Evolutionary conservation across 2,797 vertebrate species (phyloP).

Genomic region (Sebastes kiyomatsui): DNA sequence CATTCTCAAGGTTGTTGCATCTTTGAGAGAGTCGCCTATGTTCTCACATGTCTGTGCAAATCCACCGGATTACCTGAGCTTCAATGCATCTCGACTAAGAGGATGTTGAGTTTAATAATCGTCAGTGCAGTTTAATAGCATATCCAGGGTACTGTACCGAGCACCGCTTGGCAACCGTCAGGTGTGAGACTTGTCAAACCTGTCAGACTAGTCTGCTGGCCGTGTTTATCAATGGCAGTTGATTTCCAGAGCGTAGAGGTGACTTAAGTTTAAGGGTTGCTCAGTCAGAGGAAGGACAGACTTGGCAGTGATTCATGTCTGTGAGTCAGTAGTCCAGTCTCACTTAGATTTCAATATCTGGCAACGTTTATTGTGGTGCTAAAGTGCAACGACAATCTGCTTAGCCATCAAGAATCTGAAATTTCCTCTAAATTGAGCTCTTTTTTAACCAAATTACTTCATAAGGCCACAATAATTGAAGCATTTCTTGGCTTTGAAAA

Average conservation of each 20-base stretch:
- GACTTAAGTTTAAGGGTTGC: background rate
- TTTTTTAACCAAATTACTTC: background rate
- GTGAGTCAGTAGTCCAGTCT: background rate
- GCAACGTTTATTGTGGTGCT: background rate
- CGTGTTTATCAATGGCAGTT: background rate
- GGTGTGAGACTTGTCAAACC: conserved; percentile 27
- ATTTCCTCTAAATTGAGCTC: no score
- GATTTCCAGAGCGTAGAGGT: background rate
- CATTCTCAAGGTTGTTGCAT: conserved; percentile 38
- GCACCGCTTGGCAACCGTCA: background rate
- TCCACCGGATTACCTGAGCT: background rate
- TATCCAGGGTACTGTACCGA: background rate
- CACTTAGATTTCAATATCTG: conserved; percentile 13
- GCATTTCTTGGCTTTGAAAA: background rate
- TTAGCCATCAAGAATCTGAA: background rate
- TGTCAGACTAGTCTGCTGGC: conserved; percentile 25
- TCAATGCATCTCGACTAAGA: background rate
- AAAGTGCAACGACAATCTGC: background rate
- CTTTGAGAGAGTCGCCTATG: background rate
- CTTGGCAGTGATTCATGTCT: background rate
- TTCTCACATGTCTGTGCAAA: background rate
- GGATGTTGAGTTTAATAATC: background rate
- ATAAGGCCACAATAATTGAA: background rate
- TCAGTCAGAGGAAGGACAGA: background rate
- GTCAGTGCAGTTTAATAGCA: background rate